Percentiles rank a stretch among this genome's conserved stretches.
These are phyloP conservation scores for Sturnira hondurensis DNA, from an alignment of 2,113 vertebrate genomes.

Conservation along the genomic window DNA sequence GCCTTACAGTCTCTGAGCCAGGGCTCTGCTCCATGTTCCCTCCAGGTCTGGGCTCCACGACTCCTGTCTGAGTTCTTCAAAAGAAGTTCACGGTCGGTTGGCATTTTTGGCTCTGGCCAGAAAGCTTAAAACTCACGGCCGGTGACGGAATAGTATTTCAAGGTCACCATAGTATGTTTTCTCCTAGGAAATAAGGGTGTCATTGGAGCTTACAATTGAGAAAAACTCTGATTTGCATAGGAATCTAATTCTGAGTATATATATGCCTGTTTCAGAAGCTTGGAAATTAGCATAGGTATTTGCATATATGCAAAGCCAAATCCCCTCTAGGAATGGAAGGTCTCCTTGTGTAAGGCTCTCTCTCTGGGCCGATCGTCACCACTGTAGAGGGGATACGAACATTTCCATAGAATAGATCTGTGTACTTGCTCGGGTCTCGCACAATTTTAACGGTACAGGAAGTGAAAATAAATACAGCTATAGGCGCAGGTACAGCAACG, in stretches of 20 bases:
- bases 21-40: not conserved
- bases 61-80: not conserved
- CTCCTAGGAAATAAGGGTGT: not conserved
- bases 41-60: not conserved
- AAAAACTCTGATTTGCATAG: not conserved
- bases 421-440: not conserved
- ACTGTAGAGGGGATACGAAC: not conserved
- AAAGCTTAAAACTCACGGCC: not conserved
- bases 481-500: not conserved
- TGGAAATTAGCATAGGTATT: not conserved
- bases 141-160: slow-evolving; percentile 9
- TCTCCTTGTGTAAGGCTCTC: not conserved
- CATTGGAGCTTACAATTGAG: not conserved
- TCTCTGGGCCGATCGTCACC: not conserved
- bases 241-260: not conserved
- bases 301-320: slow-evolving; percentile 14
- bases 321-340: not conserved
- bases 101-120: not conserved
- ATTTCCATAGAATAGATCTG: not conserved
- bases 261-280: slow-evolving; percentile 1
- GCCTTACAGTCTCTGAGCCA: not conserved
- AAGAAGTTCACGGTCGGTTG: slow-evolving; percentile 5
- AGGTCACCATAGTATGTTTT: not conserved
- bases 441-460: not conserved
- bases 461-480: not conserved